Base-by-base conservation (phyloP, 2,113 vertebrate genomes). In the Labeo catla region DNA sequence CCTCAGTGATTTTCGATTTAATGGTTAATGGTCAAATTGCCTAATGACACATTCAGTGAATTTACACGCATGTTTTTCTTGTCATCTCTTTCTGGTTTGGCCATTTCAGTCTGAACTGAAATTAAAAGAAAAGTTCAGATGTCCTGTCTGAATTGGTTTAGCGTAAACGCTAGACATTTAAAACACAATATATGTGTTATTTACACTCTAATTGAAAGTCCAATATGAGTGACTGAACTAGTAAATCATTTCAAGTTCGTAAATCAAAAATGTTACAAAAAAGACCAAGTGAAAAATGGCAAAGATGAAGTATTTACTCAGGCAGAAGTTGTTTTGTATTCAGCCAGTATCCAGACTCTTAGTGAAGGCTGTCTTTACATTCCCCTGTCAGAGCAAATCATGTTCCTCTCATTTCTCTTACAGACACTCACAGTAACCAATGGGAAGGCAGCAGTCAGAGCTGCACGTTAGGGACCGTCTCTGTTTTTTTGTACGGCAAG, bases 311-410 rank as follows among this genome's bases (percentile, higher is more conserved):
- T 72, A 10, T 72, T 72, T n/a, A 45, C 52, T 57, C 50, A 16
- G n/a, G 23, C 34, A 28, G 28, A 43, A 81, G 59, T 45, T 28
- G 59, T 65, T 65, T 81, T 65, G 59, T 81, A 47, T 81, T 81
- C 76, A 77, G 76, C 13, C 50, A n/a, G 76, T 54, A 16, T 57
- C 49, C 16, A 43, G 23, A 54, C 76, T 78, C 50, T 49, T 49
- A 23, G 72, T 74, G 72, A 76, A 74, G 72, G 72, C 72, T 74
- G 72, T 72, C 81, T 83, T 45, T 86, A 76, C 88, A 84, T 90
- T 90, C 88, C 65, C 68, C 8, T 87, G 87, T 91, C 91, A 85
- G 79, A 86, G 85, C 87, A 84, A 54, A 90, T 91, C 83, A 87
- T 86, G 87, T 78, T 70, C 72, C 76, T 84, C 87, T 59, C 73